Base-by-base conservation (phyloP, 2,888 invertebrate species). In the Napeogenes inachia region DNA sequence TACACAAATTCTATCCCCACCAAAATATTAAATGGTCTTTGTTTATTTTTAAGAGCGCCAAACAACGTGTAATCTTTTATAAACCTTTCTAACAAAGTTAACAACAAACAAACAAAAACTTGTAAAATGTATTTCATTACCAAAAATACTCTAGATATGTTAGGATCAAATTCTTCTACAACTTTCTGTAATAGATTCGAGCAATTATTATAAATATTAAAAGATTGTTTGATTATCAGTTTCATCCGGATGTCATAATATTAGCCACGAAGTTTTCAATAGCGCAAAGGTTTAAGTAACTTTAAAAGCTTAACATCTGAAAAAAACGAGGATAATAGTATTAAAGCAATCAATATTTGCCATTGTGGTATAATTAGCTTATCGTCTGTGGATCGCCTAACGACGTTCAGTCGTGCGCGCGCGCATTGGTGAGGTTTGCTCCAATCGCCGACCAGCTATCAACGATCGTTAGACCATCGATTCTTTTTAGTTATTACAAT, bases 401-500 rank as follows among this genome's bases (percentile, higher is more conserved):
- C 79, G 78, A 79, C 75, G 75, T 69, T 68, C 70, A 73, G 68
- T 80, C 80, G 79, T 80, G 87, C 83, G 87, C 83, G 72, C 79
- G 85, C 84, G 87, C 85, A 90, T 89, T 89, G 90, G 90, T 75
- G 79, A 77, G 75, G 75, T 72, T 74, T 77, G 78, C 78, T 76
- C 90, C 90, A 90, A 89, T 90, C 76, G 80, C 79, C 74, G 78
- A 65, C 73, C 84, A 69, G 71, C 82, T 75, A 81, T 80, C 81
- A 75, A 72, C 76, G 79, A 78, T 85, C 80, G 83, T 84, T 84
- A 81, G 81, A 82, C 71, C 75, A 85, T 85, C 84, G 82, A 88
- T 88, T 88, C 82, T 89, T 89, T 89, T 89, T 82, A 81, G 83
- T 90, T 87, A 90, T 89, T 89, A 90, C 85, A 89, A 90, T 90